Evolutionary conservation across 2,113 vertebrate genomes (phyloP).

Genomic region (Caretta caretta): DNA sequence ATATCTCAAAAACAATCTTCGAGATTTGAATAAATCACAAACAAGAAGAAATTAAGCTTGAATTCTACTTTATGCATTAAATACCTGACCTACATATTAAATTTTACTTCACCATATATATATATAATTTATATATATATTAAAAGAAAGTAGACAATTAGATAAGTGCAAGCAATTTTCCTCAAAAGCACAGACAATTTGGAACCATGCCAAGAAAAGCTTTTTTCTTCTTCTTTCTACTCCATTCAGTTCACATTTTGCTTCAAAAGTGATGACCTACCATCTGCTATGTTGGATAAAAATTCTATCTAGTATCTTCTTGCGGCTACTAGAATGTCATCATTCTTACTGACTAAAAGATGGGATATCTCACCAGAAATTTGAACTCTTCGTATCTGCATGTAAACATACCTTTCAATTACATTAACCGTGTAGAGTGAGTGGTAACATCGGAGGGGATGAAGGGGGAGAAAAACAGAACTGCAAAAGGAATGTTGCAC

Average conservation of each 20-base stretch:
- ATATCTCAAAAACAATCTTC: conserved; percentile 75
- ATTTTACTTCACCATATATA: conserved; percentile 76
- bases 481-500: conserved; percentile 50
- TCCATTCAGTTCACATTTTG: conserved; percentile 41
- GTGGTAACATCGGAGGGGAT: conserved; percentile 16
- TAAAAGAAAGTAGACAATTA: conserved; percentile 72
- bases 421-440: conserved; percentile 52
- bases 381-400: conserved; percentile 37
- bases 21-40: conserved; percentile 69
- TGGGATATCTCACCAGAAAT: conserved; percentile 4
- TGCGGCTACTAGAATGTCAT: not conserved
- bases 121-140: conserved; percentile 48
- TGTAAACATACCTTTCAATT: conserved; percentile 67
- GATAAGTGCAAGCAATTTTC: conserved; percentile 77
- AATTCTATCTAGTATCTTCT: conserved; percentile 61
- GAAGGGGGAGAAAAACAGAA: conserved; percentile 16
- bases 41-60: conserved; percentile 69
- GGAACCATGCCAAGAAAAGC: conserved; percentile 77
- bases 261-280: conserved; percentile 58
- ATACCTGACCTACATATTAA: conserved; percentile 77
- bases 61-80: conserved; percentile 78
- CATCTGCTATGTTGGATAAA: conserved; percentile 22
- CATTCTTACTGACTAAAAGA: not conserved
- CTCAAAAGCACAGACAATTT: conserved; percentile 66
- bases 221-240: conserved; percentile 37